Base-by-base conservation (phyloP, 2,113 vertebrate species). In the Corapipo altera region DNA sequence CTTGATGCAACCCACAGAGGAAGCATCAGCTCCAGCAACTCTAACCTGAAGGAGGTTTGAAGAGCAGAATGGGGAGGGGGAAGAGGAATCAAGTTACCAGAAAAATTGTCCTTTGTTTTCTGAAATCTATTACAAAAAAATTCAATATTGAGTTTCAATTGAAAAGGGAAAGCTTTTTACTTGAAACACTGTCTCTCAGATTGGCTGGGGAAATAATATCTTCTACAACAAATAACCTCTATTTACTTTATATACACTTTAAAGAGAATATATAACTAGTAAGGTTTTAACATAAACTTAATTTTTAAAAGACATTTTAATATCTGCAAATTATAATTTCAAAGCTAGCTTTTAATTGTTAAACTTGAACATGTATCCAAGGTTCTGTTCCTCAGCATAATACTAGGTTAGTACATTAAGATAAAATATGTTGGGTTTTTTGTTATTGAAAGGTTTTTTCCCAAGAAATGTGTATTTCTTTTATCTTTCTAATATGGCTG, bases 341-440 rank as follows among this genome's bases (percentile, higher is more conserved):
- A 81, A 87, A 96, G 8, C 19, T 62, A 84, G 44, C 23, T 67
- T n/a, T 78, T 86, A 49, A 91, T 81, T 74, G 44, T 70, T 87
- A 70, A 89, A 77, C 32, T 49, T 67, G 30, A 91, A 21, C 14
- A 48, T 35, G n/a, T 21, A 77, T 27, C 37, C 51, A 75, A 81
- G 33, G 41, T 51, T 78, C 37, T 77, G 20, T 81, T 80, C 55
- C 18, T 85, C 20, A 81, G 16, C 15, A 24, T 30, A 76, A 71
- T 22, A 74, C 4, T 64, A 7, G 41, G 19, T 37, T 84, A 81
- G 18, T 51, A 43, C 15, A 84, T 81, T 78, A 77, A 75, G 65
- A 67, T 43, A 77, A 93, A 93, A 87, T 52, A n/a, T 5, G 6
- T 9, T 13, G 14, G 7, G 49, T 28, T 27, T 13, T 81, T 88